Evolutionary conservation across 2,888 invertebrate genomes (phyloP).

Genomic region (Gymnoscelis rufifasciata): DNA sequence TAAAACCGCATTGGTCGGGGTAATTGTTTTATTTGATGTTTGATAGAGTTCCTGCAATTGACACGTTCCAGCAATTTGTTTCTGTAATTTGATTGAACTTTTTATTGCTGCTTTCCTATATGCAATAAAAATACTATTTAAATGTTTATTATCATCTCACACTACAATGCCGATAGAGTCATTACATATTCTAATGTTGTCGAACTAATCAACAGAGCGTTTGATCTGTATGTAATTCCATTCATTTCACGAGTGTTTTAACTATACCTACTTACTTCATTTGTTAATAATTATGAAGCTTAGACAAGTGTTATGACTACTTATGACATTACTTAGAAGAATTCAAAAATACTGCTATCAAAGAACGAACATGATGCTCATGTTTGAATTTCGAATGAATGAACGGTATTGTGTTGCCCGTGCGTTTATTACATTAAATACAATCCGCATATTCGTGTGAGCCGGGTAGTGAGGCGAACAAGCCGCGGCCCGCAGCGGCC

Average conservation of each 20-base stretch:
- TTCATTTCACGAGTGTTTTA: no score
- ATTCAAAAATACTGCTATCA: no score
- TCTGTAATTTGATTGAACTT: slow-evolving; percentile 6
- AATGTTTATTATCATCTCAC: slow-evolving; percentile 13
- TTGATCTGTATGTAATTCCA: slow-evolving; percentile 2
- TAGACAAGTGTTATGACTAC: no score
- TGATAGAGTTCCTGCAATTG: background rate
- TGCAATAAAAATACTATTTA: slow-evolving; percentile 13
- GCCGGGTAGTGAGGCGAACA: slow-evolving; percentile 44
- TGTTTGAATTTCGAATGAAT: background rate
- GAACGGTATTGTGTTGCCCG: background rate
- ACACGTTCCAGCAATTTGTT: slow-evolving; percentile 3
- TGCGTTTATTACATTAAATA: slow-evolving; percentile 31
- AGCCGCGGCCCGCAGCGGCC: slow-evolving; percentile 38
- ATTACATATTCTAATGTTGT: slow-evolving; percentile 12
- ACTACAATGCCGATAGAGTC: slow-evolving; percentile 8
- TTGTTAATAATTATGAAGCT: no score
- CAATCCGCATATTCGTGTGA: slow-evolving; percentile 14
- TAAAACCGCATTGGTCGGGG: background rate
- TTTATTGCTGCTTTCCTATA: slow-evolving; percentile 12
- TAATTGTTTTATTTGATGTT: slow-evolving; percentile 1
- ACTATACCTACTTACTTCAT: no score
- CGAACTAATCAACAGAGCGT: slow-evolving; percentile 1
- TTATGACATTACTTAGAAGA: no score
- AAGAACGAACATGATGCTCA: no score